Evolutionary conservation across 2,113 vertebrate genomes (phyloP), one percentile per base, ranked within the genome.

Genomic region (Corythornis vintsioides): DNA sequence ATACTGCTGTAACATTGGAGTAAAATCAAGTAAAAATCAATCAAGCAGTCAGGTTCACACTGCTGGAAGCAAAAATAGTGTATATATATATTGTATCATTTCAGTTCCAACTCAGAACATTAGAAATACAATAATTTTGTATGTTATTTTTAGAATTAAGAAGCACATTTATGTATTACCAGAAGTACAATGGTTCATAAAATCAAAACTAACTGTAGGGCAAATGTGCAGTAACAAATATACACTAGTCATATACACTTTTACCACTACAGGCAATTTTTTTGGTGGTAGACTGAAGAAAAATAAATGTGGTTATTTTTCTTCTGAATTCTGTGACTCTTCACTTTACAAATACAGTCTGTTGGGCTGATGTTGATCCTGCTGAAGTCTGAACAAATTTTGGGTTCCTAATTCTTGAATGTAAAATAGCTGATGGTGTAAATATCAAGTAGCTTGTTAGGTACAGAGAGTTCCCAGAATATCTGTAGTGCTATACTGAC

Each of bases 211-310:
- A 69, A 50, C 74, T 86, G 18, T 33, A 83, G 16, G 76, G 73
- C 29, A 89, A 83, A 65, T 65, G 79, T 52, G 70, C 24, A 89
- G 53, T 85, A 42, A 78, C 82, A 95, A 91, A 87, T 60, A 70
- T 15, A 75, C n/a, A 18, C 28, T 50, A 74, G 52, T 63, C 31
- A 69, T 38, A 40, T 56, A 55, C 28, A 55, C 28, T 84, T 70
- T 48, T 84, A 45, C 11, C 26, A 74, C 50, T 69, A 43, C 4
- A 5, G 38, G 40, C 7, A 86, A 71, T 75, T 82, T 38, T 38
- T 38, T 38, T 38, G 38, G 38, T 13, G 15, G 8, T 69, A 86
- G n/a, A n/a, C 63, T 13, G 24, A 80, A 83, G 12, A 50, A 53
- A 73, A 73, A 70, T 45, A 24, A 2, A 8, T 31, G 28, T 40